These are phyloP conservation scores for Elysia crispata DNA, from an alignment of 2,888 invertebrate species.

Conservation along the genomic window DNA sequence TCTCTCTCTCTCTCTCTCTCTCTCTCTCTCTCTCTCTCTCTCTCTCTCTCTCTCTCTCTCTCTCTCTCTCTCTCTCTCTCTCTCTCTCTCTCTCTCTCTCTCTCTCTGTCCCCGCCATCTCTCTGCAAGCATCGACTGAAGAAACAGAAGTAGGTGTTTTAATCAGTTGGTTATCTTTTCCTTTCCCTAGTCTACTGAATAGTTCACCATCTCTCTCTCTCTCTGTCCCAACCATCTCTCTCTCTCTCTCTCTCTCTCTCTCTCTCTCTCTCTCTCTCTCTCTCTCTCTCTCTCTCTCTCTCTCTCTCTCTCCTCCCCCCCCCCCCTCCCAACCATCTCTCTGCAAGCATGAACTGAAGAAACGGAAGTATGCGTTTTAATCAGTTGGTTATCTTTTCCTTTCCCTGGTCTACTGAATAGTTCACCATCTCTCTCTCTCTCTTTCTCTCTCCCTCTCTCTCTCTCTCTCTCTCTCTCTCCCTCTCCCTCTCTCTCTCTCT, in stretches of 20 bases:
- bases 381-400: neutral
- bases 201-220: no score
- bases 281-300: constrained; percentile 10
- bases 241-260: no score
- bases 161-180: no score
- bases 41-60: constrained; percentile 28
- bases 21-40: constrained; percentile 16
- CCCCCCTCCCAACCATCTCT: constrained; percentile 16
- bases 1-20: constrained; percentile 14
- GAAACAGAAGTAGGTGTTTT: neutral
- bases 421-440: constrained; percentile 1
- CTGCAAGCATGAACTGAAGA: constrained; percentile 35
- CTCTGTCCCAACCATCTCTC: constrained; percentile 23
- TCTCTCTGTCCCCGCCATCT: neutral
- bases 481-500: constrained; percentile 15
- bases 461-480: constrained; percentile 11
- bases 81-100: constrained; percentile 28
- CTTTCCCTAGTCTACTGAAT: no score
- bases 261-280: constrained; percentile 15
- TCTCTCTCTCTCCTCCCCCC: constrained; percentile 28
- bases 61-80: constrained; percentile 28
- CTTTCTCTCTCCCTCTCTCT: constrained; percentile 6
- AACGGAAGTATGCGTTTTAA: neutral
- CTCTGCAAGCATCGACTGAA: neutral
- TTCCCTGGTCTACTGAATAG: neutral